Conservation (phyloP, 2,888 invertebrate species). For the Hyposoter dolosus region DNA sequence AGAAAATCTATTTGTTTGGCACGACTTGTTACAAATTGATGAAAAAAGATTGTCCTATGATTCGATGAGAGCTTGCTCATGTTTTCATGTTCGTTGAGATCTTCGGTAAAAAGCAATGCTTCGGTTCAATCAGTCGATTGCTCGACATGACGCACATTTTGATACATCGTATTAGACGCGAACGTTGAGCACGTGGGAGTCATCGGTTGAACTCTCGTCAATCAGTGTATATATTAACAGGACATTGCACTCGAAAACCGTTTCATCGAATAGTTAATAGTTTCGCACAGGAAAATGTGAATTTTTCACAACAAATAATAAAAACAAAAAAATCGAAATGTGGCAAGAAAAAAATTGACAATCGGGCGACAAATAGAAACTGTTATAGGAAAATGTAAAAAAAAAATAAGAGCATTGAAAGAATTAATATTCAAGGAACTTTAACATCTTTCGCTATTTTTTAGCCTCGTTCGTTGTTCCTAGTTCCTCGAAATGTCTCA, state of each 20-base stretch:
- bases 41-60: not conserved
- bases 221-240: slow-evolving; percentile 9
- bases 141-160: not conserved
- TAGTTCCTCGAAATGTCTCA: not conserved
- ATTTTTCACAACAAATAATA: not conserved
- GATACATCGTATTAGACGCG: not conserved
- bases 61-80: not conserved
- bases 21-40: not conserved
- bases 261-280: not conserved
- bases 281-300: not conserved
- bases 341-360: not conserved
- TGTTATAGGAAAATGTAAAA: not conserved
- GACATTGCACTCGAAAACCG: not conserved
- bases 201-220: not conserved
- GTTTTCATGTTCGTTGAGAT: not conserved
- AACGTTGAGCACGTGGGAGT: slow-evolving; percentile 2
- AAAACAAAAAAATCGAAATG: not conserved
- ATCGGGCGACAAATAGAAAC: not conserved
- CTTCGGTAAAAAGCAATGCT: not conserved
- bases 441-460: not conserved
- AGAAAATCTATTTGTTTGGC: not conserved
- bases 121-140: not conserved
- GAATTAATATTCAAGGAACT: not conserved
- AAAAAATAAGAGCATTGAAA: not conserved
- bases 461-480: not conserved